These are phyloP conservation scores for Hylaea fasciaria DNA, from an alignment of 2,888 invertebrate species.

Conservation along the genomic window DNA sequence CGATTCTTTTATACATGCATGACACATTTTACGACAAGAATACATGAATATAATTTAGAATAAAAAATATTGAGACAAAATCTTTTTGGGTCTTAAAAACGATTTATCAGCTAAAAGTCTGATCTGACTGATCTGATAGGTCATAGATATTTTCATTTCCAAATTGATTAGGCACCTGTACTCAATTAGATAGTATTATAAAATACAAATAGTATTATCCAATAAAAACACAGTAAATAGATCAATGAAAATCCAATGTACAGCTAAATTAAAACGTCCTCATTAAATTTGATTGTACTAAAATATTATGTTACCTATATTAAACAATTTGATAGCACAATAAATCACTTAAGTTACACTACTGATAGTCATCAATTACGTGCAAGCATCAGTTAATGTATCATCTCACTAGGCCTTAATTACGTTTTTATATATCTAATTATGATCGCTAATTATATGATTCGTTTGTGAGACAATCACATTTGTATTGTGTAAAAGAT, in stretches of 20 bases:
- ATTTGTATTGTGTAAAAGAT: conserved; percentile 20
- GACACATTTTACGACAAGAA: background rate
- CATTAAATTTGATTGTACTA: too few species aligned
- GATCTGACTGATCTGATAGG: too few species aligned
- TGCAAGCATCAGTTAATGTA: background rate
- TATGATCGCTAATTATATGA: conserved; percentile 34
- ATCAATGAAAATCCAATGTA: too few species aligned
- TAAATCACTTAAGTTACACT: conserved; percentile 18
- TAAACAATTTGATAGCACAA: background rate
- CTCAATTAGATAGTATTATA: too few species aligned
- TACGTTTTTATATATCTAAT: conserved; percentile 13
- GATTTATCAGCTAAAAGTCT: too few species aligned
- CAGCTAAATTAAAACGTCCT: too few species aligned
- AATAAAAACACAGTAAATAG: too few species aligned
- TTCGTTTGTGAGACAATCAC: conserved; percentile 32
- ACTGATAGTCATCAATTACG: conserved; percentile 10
- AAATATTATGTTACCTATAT: background rate
- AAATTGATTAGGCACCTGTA: too few species aligned
- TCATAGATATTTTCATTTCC: too few species aligned
- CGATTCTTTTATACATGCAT: conserved; percentile 12
- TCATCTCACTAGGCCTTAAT: conserved; percentile 11
- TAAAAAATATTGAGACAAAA: background rate
- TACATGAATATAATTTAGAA: background rate
- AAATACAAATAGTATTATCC: too few species aligned
- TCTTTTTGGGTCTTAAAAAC: too few species aligned